Percentiles rank a stretch among this genome's conserved stretches.
These are phyloP conservation scores for Laticauda laticaudata DNA, from an alignment of 2,113 vertebrate genomes.

Conservation along the genomic window DNA sequence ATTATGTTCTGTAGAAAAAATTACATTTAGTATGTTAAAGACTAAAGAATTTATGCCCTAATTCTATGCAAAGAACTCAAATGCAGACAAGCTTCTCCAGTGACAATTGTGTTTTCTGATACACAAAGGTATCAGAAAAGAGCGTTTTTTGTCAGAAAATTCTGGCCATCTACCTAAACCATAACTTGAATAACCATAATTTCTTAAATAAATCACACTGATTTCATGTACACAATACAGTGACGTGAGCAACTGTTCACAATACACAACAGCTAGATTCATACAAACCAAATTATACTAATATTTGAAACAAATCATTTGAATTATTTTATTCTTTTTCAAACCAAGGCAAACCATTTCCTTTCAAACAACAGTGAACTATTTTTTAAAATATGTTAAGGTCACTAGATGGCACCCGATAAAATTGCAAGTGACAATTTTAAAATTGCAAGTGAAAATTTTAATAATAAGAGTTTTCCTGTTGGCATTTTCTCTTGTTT, in stretches of 20 bases:
- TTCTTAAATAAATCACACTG: neutral
- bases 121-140: neutral
- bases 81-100: neutral
- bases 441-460: neutral
- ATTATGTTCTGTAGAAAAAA: neutral
- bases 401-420: neutral
- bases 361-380: neutral
- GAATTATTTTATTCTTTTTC: neutral
- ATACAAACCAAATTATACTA: neutral
- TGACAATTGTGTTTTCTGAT: neutral
- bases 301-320: neutral
- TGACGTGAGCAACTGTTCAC: neutral
- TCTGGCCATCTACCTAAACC: neutral
- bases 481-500: neutral
- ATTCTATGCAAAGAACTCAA: neutral
- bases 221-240: neutral
- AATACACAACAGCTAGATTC: neutral
- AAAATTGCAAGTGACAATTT: neutral
- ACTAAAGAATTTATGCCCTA: neutral
- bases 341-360: neutral
- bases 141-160: neutral
- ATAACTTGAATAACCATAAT: neutral
- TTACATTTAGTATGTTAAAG: neutral
- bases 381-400: neutral
- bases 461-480: neutral